Evolutionary conservation across 2,888 invertebrate genomes (phyloP), one percentile per base, ranked within the genome.

Genomic region (Trissolcus japonicus): DNA sequence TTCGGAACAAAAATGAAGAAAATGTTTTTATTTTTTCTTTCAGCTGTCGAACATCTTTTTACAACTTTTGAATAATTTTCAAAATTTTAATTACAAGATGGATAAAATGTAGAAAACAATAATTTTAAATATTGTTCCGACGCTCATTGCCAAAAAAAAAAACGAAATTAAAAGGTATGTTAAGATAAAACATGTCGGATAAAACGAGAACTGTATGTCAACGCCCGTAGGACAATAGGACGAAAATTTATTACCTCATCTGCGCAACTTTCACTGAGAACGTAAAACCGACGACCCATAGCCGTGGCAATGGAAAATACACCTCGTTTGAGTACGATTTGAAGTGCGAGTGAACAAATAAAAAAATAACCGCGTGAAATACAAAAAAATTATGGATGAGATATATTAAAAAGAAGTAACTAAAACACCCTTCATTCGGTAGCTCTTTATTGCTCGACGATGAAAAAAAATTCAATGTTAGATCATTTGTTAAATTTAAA

Each of bases 211-310:
- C n/a, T 55, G 68, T 17, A 29, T 60, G 51, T 67, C 68, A 54
- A 68, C 68, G 69, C 57, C 19, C 55, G 63, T 69, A 69, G 68
- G 75, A 63, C 65, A 75, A 75, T 75, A 69, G 75, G 43, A 41
- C 51, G 72, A 65, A 61, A 69, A 75, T 59, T 57, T 75, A 63
- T 75, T 75, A 65, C 68, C 62, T 69, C 69, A 65, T 75, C 43
- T 54, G 55, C 67, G 65, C 55, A 66, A 66, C 73, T 62, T 57
- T n/a, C n/a, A 46, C 62, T 53, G 14, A 35, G 63, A 62, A 68
- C 69, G 65, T 68, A 75, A 63, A 62, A 25, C 62, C 60, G 73
- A 73, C 56, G 40, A 40, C 50, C 50, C 62, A 40, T 75, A 75
- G 67, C 56, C 57, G 51, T 60, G 61, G 19, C 67, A 74, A 51